Conservation (phyloP, 2,888 invertebrate genomes). For the Mythimna vitellina region DNA sequence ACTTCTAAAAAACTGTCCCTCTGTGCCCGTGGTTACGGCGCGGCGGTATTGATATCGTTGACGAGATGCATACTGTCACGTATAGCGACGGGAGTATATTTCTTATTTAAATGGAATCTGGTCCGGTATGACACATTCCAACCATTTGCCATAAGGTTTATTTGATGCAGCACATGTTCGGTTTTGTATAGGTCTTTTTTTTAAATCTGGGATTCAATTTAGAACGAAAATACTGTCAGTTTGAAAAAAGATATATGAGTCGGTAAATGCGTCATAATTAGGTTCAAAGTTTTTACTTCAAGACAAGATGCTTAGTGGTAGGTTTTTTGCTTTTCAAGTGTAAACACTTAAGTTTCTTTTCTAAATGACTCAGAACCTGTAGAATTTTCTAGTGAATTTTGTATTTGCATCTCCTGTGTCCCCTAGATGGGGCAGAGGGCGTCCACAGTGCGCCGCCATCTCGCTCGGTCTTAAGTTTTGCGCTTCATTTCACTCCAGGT, state of each 20-base stretch:
- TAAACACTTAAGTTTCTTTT: background rate
- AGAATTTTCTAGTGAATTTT: background rate
- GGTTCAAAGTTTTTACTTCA: background rate
- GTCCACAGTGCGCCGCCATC: too few species aligned
- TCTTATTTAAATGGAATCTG: conserved; percentile 20
- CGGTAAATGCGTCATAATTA: background rate
- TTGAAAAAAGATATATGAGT: background rate
- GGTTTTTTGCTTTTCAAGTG: background rate
- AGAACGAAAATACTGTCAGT: background rate
- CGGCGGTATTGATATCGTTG: conserved; percentile 1
- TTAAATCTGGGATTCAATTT: too few species aligned
- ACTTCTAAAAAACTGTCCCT: background rate
- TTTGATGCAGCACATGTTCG: conserved; percentile 1
- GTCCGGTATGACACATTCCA: conserved; percentile 22
- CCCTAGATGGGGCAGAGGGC: too few species aligned
- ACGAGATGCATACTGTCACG: conserved; percentile 37
- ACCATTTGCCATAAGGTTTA: conserved; percentile 10
- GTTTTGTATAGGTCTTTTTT: background rate
- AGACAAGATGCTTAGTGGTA: background rate
- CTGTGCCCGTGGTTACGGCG: background rate
- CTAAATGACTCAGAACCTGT: too few species aligned
- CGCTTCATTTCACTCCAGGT: too few species aligned
- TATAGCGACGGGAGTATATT: conserved; percentile 9
- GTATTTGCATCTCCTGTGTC: background rate
- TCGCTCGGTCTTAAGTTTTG: too few species aligned